Conservation (phyloP, 1,140 invertebrate species). For the Drosophila persimilis region DNA sequence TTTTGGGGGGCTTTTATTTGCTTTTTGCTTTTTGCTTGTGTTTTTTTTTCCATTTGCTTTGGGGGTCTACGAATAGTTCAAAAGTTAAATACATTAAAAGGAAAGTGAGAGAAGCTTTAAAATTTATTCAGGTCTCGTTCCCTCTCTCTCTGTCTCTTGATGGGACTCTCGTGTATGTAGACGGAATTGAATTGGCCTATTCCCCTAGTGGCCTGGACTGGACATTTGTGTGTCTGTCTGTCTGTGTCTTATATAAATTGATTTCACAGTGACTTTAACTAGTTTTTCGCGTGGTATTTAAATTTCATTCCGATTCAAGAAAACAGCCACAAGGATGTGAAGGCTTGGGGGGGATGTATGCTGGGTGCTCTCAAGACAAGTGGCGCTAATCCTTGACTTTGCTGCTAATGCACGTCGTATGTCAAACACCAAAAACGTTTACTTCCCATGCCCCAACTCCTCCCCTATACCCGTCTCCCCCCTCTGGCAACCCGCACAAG, state of each 20-base stretch:
- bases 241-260: slow-evolving; percentile 54
- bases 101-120: slow-evolving; percentile 37
- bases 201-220: slow-evolving; percentile 12
- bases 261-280: slow-evolving; percentile 64
- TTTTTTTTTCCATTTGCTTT: slow-evolving; percentile 13
- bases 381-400: slow-evolving; percentile 81
- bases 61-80: slow-evolving; percentile 8
- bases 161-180: slow-evolving; percentile 48
- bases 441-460: slow-evolving; percentile 31
- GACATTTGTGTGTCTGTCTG: background rate
- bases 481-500: slow-evolving; percentile 39
- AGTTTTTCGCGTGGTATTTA: slow-evolving; percentile 57
- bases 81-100: slow-evolving; percentile 50
- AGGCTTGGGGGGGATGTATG: slow-evolving; percentile 2
- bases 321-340: slow-evolving; percentile 4
- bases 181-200: slow-evolving; percentile 70
- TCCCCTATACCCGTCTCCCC: background rate
- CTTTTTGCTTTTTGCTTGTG: background rate
- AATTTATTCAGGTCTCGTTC: background rate
- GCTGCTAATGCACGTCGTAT: slow-evolving; percentile 81
- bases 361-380: slow-evolving; percentile 69
- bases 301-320: slow-evolving; percentile 28
- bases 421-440: slow-evolving; percentile 81
- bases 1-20: slow-evolving; percentile 12
- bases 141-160: background rate